Percentiles rank a stretch among this genome's conserved stretches.
Conservation (phyloP, 2,113 vertebrate species). For the human region DNA sequence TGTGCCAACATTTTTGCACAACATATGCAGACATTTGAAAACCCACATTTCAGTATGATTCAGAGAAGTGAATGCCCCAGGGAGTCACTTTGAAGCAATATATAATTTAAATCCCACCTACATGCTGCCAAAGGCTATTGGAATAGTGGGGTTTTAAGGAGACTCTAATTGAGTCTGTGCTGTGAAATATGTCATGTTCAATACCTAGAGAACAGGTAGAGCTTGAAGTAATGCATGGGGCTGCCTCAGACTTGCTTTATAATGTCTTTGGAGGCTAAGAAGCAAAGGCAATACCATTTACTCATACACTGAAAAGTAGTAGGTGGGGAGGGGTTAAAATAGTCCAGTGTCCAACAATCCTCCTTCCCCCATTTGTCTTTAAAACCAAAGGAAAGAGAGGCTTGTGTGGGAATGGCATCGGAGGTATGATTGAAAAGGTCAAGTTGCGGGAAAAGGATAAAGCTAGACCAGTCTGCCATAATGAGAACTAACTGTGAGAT, state of each 20-base stretch:
- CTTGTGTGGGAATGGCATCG: background rate
- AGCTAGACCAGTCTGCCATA: background rate
- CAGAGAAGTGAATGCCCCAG: constrained; percentile 29
- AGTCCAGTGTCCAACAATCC: background rate
- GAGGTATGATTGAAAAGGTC: constrained; percentile 41
- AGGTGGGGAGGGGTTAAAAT: constrained; percentile 9
- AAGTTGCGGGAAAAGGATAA: constrained; percentile 10
- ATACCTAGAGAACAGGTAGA: constrained; percentile 53
- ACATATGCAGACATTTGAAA: constrained; percentile 65
- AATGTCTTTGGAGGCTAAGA: background rate
- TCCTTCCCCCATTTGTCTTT: constrained; percentile 13
- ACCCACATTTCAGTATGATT: constrained; percentile 34
- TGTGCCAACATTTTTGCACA: constrained; percentile 24
- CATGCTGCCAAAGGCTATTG: background rate
- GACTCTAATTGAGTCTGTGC: background rate
- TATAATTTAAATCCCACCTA: constrained; percentile 66
- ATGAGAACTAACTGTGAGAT: background rate
- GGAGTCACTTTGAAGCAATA: background rate
- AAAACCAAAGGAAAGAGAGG: constrained; percentile 21
- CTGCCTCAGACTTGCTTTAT: background rate
- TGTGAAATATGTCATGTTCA: constrained; percentile 56
- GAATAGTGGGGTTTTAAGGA: constrained; percentile 43
- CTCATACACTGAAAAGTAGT: background rate
- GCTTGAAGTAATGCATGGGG: background rate
- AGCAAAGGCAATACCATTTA: constrained; percentile 25